Base-by-base conservation (phyloP, 2,888 invertebrate species). In the Torymus aiolomorphi region DNA sequence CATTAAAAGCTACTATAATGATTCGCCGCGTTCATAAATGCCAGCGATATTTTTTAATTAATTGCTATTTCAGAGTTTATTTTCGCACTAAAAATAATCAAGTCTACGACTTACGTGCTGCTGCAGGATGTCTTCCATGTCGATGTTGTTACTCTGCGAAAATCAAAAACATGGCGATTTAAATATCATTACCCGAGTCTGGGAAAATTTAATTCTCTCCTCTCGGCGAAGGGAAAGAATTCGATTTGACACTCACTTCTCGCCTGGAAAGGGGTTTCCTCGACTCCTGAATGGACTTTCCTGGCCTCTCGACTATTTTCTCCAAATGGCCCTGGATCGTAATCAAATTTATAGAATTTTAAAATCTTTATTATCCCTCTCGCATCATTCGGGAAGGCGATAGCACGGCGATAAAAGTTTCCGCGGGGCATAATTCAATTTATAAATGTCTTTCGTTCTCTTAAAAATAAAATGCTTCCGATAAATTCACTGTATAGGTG, bases 301-400 rank as follows among this genome's bases (percentile, higher is more conserved):
- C 94, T 0, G 96, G 96, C 84, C 96, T 93, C 90, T 97, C 96
- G 79, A 97, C 94, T 88, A 97, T 97, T 86, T 95, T 95, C 88
- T 96, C 96, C 84, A 97, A 91, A 88, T 96, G 96, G 88, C 95
- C 96, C 96, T 97, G 92, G 1, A 87, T 87, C 42, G 57, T 31
- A 73, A 77, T 65, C 54, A 57, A 71, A 73, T 67, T 71, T 54
- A 49, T 12, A 67, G 24, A 69, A 76, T 14, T 20, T 76, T 76
- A 62, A 76, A 63, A 49, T 62, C 31, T 66, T n/a, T 57, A 14
- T 57, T 63, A 13, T 10, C 31, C 31, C 8, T 57, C 18, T 0
- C 31, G 2, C 8, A 20, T 51, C 20, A 5, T 16, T 3, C 0
- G 4, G 4, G 16, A 65, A 20, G 42, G 42, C 13, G 42, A 65